phyloP scores from a whole-genome alignment of 2,797 vertebrate genomes.

The Valencia hispanica region DNA sequence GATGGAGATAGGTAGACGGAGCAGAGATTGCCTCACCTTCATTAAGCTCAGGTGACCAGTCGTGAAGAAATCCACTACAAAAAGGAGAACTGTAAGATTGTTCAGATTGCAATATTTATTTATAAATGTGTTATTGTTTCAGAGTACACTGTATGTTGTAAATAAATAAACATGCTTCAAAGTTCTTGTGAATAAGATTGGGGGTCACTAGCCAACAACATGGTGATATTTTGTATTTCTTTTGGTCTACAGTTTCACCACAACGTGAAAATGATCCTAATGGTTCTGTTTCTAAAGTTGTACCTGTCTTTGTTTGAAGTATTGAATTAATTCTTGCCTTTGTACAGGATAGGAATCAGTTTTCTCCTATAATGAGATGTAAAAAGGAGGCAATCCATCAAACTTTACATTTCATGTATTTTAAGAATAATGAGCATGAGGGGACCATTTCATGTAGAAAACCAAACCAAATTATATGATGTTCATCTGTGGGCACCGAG shows the following conservation, averaged over 20 bases:
- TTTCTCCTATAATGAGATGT: constrained; percentile 48
- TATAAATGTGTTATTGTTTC: constrained; percentile 79
- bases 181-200: constrained; percentile 80
- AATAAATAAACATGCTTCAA: constrained; percentile 84
- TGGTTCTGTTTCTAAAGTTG: constrained; percentile 67
- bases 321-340: constrained; percentile 65
- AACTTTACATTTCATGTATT: constrained; percentile 26
- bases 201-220: constrained; percentile 71
- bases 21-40: constrained; percentile 68
- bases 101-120: constrained; percentile 83
- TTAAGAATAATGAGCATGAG: constrained; percentile 21
- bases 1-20: constrained; percentile 29
- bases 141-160: constrained; percentile 83
- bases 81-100: constrained; percentile 70
- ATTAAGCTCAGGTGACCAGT: constrained; percentile 84
- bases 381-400: constrained; percentile 41
- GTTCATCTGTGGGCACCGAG: not conserved
- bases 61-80: constrained; percentile 67
- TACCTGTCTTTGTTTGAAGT: constrained; percentile 65
- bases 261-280: constrained; percentile 72
- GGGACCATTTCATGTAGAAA: constrained; percentile 37
- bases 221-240: constrained; percentile 78
- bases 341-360: constrained; percentile 71
- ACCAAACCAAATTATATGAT: constrained; percentile 44
- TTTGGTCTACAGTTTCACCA: constrained; percentile 59